These are phyloP conservation scores for Tetranychus piercei DNA, from an alignment of 2,888 invertebrate species.

Conservation along the genomic window DNA sequence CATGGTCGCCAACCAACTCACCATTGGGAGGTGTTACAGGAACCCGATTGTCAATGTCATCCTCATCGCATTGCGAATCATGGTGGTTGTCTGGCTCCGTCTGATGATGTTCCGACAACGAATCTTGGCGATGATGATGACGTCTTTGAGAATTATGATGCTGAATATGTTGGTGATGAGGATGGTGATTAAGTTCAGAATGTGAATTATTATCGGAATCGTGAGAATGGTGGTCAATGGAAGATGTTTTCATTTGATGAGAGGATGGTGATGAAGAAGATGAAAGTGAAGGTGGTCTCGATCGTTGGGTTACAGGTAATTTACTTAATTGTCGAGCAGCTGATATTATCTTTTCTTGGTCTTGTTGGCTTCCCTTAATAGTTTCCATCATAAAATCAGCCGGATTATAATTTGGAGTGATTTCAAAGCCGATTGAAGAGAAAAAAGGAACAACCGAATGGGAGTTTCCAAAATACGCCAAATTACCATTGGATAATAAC, in stretches of 20 bases:
- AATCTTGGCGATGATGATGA: not conserved
- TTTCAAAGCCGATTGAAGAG: slow-evolving; percentile 47
- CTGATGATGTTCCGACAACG: not conserved
- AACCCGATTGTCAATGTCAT: not conserved
- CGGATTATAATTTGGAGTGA: slow-evolving; percentile 59
- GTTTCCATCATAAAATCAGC: slow-evolving; percentile 66
- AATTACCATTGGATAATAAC: slow-evolving; percentile 40
- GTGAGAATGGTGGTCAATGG: not conserved
- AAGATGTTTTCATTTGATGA: not conserved
- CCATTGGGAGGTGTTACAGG: not conserved
- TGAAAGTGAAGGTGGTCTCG: not conserved
- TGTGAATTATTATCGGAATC: not conserved
- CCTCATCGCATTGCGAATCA: not conserved
- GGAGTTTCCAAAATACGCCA: slow-evolving; percentile 54
- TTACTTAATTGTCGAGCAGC: slow-evolving; percentile 44
- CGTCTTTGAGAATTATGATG: not conserved
- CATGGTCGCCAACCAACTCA: not conserved
- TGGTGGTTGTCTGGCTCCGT: not conserved
- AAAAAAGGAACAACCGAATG: slow-evolving; percentile 53
- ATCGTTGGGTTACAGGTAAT: slow-evolving; percentile 28
- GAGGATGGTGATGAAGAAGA: not conserved
- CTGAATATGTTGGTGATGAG: slow-evolving; percentile 3
- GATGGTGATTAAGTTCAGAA: not conserved
- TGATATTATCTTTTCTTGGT: slow-evolving; percentile 46
- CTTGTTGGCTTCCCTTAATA: slow-evolving; percentile 49